Base-by-base conservation (phyloP, 2,797 vertebrate species). In the Denticeps clupeoides region DNA sequence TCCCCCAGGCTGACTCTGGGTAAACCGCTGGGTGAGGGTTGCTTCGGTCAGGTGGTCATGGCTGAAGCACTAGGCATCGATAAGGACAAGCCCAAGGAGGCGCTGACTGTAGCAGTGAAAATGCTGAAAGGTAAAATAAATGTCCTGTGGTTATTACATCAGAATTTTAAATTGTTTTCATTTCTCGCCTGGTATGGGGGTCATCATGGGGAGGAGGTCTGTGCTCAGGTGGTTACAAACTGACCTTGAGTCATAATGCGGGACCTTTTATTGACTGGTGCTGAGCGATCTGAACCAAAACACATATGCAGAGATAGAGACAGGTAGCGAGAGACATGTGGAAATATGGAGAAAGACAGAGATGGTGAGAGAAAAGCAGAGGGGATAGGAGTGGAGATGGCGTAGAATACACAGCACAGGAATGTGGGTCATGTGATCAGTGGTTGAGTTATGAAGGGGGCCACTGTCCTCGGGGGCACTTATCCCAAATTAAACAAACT, bases 41-140 rank as follows among this genome's bases (percentile, higher is more conserved):
- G 95, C 78, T 99, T 99, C 45, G 95, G 95, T 37, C 93, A 97
- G 68, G 95, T 99, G 10, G 95, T 99, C 59, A 97, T 99, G 93
- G 95, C 91, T 0, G 95, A 99, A 63, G 92, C 93, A 0, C 72
- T 97, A 68, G 94, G 92, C 57, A 90, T 97, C 13, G 93, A 99
- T 75, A 99, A 97, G 69, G 94, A 98, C 75, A 92, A 89, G 70
- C 87, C 91, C 4, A 98, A 97, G 70, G 91, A 97, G 56, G 89
- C 93, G 0, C 80, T 91, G 54, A 96, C 91, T 0, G 93, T 99
- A 44, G 95, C 95, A 0, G 91, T 98, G 68, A 99, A 99, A 84
- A 99, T 98, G 95, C 68, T 99, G 74, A 99, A 99, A 93, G 93
- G 95, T 98, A 76, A 84, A 8, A n/a, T n/a, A n/a, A n/a, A n/a